Base-by-base conservation (phyloP, 2,888 invertebrate species). In the Poecilus cupreus region DNA sequence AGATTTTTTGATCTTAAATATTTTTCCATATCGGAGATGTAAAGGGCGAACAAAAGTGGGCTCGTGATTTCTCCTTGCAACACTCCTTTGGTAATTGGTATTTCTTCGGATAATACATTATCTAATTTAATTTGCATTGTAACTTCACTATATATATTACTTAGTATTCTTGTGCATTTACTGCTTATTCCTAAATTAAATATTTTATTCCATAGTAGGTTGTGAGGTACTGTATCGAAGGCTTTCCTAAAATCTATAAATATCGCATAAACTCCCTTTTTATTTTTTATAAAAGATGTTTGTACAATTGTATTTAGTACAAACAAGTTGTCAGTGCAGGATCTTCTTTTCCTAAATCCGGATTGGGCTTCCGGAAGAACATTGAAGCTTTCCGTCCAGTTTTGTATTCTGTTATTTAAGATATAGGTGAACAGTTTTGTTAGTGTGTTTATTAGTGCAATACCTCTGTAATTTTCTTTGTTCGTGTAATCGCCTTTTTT, bases 401-500 rank as follows among this genome's bases (percentile, higher is more conserved):
- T 26, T 78, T 78, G 32, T 3, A 78, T n/a, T 13, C 78, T 54
- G 39, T 24, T 64, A n/a, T 22, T 37, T 37, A 78, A 1, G 20
- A 78, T 78, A 22, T 13, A 37, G 3, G 78, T 78, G 2, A 6
- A 5, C 16, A 78, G 16, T 68, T 78, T 78, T 6, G 64, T 32
- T 24, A 64, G 11, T 4, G 60, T 60, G 18, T 60, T 78, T 10
- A 78, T 16, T 8, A 78, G 43, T 18, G 78, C 37, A 13, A 78
- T 78, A n/a, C 24, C 78, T 43, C 64, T 78, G 24, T 78, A 68
- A 11, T 78, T 68, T 2, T 77, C 32, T n/a, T n/a, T n/a, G 18
- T 77, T 32, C 11, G 37, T 24, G 0, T n/a, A 13, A 6, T 37
- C 32, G 6, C 78, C 60, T 37, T 77, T 77, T n/a, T 77, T 64